Evolutionary conservation across 1,140 invertebrate genomes (phyloP).

Genomic region (Chironomus striatipennis): DNA sequence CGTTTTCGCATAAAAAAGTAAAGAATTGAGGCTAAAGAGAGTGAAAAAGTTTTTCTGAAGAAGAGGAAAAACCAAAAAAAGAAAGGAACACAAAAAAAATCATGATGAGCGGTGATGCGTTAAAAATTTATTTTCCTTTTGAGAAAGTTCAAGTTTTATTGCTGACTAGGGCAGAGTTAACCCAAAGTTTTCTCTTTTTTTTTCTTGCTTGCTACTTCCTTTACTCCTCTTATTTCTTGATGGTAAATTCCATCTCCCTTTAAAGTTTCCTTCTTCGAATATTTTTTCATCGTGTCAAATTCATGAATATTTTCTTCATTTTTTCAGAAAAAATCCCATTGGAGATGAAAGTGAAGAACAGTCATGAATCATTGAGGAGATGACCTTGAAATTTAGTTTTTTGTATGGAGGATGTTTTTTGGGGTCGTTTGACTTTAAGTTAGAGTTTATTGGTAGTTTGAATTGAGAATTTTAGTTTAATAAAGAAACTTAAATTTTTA

Average conservation of each 20-base stretch:
- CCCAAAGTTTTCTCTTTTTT: not conserved
- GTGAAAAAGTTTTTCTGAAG: not conserved
- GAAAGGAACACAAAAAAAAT: not conserved
- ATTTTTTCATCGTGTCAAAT: not conserved
- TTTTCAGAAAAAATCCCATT: not conserved
- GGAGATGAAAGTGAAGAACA: not conserved
- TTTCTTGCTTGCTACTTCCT: too few species aligned
- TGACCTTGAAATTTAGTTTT: not conserved
- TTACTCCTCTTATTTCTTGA: not conserved
- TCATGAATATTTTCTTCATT: not conserved
- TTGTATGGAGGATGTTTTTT: not conserved
- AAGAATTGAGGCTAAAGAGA: too few species aligned
- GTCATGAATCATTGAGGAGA: not conserved
- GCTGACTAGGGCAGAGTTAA: slow-evolving; percentile 5
- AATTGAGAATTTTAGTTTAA: too few species aligned
- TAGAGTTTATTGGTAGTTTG: too few species aligned
- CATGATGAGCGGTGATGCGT: slow-evolving; percentile 11
- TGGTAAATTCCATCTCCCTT: not conserved
- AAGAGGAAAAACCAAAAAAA: not conserved
- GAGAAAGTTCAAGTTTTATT: slow-evolving; percentile 19
- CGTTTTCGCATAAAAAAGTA: too few species aligned
- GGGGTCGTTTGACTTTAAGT: too few species aligned
- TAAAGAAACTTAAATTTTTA: too few species aligned
- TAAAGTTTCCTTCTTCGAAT: not conserved
- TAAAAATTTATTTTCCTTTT: slow-evolving; percentile 20